phyloP scores from a whole-genome alignment of 2,888 invertebrate species.

The Cephus sareptanus region DNA sequence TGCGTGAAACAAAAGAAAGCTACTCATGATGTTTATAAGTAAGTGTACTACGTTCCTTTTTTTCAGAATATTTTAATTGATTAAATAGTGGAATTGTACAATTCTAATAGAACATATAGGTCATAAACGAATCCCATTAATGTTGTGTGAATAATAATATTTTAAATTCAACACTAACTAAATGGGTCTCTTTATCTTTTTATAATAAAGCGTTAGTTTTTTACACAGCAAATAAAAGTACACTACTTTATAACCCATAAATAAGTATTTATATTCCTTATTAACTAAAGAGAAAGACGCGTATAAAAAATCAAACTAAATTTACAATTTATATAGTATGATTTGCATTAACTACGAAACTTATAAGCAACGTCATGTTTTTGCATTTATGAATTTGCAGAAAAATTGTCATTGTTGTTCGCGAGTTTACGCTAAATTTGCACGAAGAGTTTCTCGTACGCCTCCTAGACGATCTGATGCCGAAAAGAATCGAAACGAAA shows the following conservation, averaged over 20 bases:
- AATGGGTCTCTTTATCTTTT: too few relatives aligned
- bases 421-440: constrained; percentile 53
- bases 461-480: constrained; percentile 47
- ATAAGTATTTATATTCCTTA: too few relatives aligned
- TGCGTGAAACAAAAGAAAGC: constrained; percentile 52
- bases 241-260: too few relatives aligned
- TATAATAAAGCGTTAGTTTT: too few relatives aligned
- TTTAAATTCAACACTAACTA: neutral
- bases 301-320: too few relatives aligned
- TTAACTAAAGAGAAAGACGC: too few relatives aligned
- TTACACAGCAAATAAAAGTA: too few relatives aligned
- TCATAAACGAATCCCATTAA: neutral
- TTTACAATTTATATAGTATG: too few relatives aligned
- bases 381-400: constrained; percentile 30
- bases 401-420: constrained; percentile 47
- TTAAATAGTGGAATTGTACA: too few relatives aligned
- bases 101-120: neutral
- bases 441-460: constrained; percentile 55
- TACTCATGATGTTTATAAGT: constrained; percentile 52
- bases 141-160: neutral
- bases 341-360: too few relatives aligned
- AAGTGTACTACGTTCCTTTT: constrained; percentile 15
- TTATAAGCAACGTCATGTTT: too few relatives aligned
- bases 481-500: constrained; percentile 49
- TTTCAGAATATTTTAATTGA: neutral